Percentiles rank a stretch among this genome's conserved stretches.
These are phyloP conservation scores for Morelia viridis DNA, from an alignment of 2,797 vertebrate genomes.

Conservation along the genomic window DNA sequence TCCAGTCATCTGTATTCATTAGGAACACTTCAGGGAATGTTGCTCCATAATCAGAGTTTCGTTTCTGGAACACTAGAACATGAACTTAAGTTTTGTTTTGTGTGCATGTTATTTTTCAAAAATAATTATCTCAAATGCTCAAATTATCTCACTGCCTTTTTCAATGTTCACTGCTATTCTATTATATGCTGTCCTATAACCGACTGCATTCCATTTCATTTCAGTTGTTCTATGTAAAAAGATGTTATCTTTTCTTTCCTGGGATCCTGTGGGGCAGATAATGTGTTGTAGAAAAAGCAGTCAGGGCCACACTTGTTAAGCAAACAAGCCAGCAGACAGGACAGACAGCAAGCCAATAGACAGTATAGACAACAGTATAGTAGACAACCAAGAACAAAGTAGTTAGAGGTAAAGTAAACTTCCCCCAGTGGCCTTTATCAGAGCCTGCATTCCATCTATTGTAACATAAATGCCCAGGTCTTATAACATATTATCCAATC, in stretches of 20 bases:
- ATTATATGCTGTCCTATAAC: not conserved
- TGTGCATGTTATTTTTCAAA: too few relatives aligned
- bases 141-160: not conserved
- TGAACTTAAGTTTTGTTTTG: too few relatives aligned
- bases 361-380: not conserved
- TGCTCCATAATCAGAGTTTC: too few relatives aligned
- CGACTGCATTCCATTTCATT: not conserved
- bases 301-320: not conserved
- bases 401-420: not conserved
- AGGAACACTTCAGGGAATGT: too few relatives aligned
- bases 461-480: not conserved
- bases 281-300: not conserved
- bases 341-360: not conserved
- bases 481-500: not conserved
- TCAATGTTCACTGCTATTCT: not conserved
- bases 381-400: not conserved
- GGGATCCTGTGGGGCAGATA: not conserved
- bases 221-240: not conserved
- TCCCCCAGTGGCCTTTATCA: not conserved
- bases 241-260: not conserved
- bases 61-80: too few relatives aligned
- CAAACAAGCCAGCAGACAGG: not conserved
- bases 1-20: too few relatives aligned
- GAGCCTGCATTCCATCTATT: not conserved
- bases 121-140: not conserved